Evolutionary conservation across 2,888 invertebrate genomes (phyloP).

Genomic region (Drosophila lacicola): DNA sequence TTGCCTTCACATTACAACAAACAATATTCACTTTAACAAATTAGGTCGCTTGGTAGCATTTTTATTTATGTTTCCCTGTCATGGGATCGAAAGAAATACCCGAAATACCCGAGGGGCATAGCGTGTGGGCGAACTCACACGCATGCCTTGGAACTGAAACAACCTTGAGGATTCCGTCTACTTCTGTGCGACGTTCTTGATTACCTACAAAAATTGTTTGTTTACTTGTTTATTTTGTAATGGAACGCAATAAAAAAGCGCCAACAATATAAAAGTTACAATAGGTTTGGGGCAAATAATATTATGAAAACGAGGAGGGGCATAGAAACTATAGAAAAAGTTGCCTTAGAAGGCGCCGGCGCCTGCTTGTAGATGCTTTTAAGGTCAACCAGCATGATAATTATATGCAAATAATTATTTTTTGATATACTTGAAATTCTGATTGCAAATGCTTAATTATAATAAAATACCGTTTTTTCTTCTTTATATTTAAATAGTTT

Average conservation of each 20-base stretch:
- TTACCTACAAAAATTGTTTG: slow-evolving; percentile 57
- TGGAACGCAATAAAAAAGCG: neutral
- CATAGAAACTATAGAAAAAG: slow-evolving; percentile 1
- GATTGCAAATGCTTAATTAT: neutral
- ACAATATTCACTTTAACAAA: slow-evolving; percentile 28
- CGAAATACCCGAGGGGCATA: neutral
- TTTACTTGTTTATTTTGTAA: slow-evolving; percentile 12
- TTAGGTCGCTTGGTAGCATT: slow-evolving; percentile 41
- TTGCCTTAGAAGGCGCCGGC: slow-evolving; percentile 7
- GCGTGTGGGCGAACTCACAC: slow-evolving; percentile 26
- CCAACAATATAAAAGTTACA: neutral
- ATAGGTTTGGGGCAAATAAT: slow-evolving; percentile 1
- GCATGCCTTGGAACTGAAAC: slow-evolving; percentile 34
- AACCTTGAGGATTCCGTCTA: slow-evolving; percentile 57
- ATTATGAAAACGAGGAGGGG: neutral
- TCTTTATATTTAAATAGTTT: neutral
- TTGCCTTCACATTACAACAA: slow-evolving; percentile 9
- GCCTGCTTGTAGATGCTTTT: neutral
- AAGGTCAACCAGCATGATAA: neutral
- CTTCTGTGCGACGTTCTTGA: slow-evolving; percentile 42
- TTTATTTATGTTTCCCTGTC: slow-evolving; percentile 46
- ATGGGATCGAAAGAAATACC: slow-evolving; percentile 17
- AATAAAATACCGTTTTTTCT: slow-evolving; percentile 7
- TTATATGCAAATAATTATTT: slow-evolving; percentile 3
- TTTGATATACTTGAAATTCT: neutral